Conservation (phyloP, 2,113 vertebrate genomes). For the Aegotheles bennettii region DNA sequence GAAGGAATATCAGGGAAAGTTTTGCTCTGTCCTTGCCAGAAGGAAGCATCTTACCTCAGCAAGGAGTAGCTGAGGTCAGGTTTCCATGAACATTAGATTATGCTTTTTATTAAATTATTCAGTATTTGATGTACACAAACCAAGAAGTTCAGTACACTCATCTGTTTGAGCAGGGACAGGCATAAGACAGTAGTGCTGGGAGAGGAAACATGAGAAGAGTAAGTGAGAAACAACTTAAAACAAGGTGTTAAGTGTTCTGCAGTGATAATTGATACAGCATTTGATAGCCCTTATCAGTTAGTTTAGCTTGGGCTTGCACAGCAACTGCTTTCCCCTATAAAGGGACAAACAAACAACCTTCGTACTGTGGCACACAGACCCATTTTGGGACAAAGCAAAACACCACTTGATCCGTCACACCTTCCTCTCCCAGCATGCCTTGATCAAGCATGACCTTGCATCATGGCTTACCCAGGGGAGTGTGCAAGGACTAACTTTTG, state of each 20-base stretch:
- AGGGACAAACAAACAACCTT: neutral
- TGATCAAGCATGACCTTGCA: neutral
- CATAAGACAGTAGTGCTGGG: neutral
- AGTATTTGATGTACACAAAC: neutral
- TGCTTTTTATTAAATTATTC: neutral
- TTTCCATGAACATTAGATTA: neutral
- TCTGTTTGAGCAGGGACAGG: neutral
- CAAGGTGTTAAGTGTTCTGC: neutral
- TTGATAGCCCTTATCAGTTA: neutral
- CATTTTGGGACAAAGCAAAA: neutral
- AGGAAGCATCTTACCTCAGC: neutral
- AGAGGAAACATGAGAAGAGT: neutral
- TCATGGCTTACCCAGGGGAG: neutral
- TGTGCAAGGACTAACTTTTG: neutral
- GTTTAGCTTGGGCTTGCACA: neutral
- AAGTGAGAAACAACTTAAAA: neutral
- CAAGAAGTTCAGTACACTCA: neutral
- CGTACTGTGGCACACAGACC: neutral
- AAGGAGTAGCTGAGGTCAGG: neutral
- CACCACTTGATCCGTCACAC: neutral
- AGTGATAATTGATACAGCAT: neutral
- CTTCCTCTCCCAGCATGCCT: neutral
- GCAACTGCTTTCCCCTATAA: neutral
- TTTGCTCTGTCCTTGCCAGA: neutral
- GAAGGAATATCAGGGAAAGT: neutral